Evolutionary conservation across 1,140 invertebrate species (phyloP).

Genomic region (Linepithema humile): DNA sequence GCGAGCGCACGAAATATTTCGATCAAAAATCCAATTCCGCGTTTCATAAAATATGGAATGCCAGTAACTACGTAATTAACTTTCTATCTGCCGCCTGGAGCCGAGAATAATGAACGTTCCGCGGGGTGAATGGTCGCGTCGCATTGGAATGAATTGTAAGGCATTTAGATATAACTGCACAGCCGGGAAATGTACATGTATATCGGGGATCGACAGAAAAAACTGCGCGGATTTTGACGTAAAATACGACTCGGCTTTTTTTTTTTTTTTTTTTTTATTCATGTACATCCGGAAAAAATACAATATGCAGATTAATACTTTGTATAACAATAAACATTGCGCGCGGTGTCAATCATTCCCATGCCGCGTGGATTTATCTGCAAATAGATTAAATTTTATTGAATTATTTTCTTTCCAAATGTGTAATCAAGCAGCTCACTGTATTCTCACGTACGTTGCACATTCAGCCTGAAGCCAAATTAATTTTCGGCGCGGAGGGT

Average conservation of each 20-base stretch:
- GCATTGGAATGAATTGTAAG: slow-evolving; percentile 41
- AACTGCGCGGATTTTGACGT: not conserved
- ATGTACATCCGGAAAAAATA: not conserved
- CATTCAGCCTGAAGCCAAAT: not conserved
- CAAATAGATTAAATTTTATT: not conserved
- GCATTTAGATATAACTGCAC: slow-evolving; percentile 21
- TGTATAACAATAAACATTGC: not conserved
- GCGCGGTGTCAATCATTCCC: not conserved
- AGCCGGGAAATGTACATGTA: not conserved
- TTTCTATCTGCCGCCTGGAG: slow-evolving; percentile 19
- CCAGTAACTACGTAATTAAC: slow-evolving; percentile 55
- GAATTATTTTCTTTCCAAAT: not conserved
- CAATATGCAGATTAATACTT: slow-evolving; percentile 8
- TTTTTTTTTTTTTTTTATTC: not conserved
- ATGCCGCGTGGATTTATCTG: not conserved
- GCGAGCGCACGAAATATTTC: slow-evolving; percentile 13
- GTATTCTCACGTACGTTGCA: not conserved
- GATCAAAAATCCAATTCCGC: slow-evolving; percentile 56
- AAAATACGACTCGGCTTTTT: not conserved
- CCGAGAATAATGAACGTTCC: slow-evolving; percentile 43
- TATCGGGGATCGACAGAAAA: not conserved
- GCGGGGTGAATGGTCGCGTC: slow-evolving; percentile 3
- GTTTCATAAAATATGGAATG: slow-evolving; percentile 55
- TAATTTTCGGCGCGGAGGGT: slow-evolving; percentile 46
- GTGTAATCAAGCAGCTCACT: no score